Evolutionary conservation across 2,888 invertebrate species (phyloP).

Genomic region (Drosophila ezoana): DNA sequence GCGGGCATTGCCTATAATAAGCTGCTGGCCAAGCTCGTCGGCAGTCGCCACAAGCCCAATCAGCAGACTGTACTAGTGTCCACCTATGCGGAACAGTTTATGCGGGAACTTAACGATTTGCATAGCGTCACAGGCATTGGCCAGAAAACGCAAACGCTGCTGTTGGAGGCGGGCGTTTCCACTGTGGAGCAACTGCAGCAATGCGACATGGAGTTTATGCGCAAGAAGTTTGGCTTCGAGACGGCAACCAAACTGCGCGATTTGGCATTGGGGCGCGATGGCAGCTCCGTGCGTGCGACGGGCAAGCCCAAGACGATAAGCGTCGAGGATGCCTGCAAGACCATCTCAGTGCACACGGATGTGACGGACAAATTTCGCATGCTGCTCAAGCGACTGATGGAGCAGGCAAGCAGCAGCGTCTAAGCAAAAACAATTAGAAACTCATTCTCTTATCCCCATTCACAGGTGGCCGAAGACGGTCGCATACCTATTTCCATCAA

Average conservation of each 20-base stretch:
- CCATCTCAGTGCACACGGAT: slow-evolving; percentile 90
- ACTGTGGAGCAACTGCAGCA: slow-evolving; percentile 89
- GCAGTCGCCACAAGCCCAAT: slow-evolving; percentile 91
- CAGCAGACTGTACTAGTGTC: slow-evolving; percentile 93
- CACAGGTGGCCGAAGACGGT: slow-evolving; percentile 88
- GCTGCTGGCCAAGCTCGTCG: slow-evolving; percentile 91
- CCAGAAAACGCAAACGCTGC: slow-evolving; percentile 88
- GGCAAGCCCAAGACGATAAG: slow-evolving; percentile 93
- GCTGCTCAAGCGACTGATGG: slow-evolving; percentile 89
- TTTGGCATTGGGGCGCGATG: slow-evolving; percentile 91
- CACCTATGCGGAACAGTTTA: slow-evolving; percentile 88
- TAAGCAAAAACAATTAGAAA: no score
- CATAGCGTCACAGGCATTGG: slow-evolving; percentile 92
- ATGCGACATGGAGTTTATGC: slow-evolving; percentile 86
- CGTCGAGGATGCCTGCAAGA: slow-evolving; percentile 91
- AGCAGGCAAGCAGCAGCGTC: slow-evolving; percentile 86
- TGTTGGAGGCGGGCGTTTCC: slow-evolving; percentile 88
- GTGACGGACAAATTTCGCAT: slow-evolving; percentile 90
- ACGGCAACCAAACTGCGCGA: slow-evolving; percentile 89
- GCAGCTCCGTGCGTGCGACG: slow-evolving; percentile 89
- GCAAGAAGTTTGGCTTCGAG: slow-evolving; percentile 89
- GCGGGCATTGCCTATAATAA: slow-evolving; percentile 95
- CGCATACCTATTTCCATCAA: slow-evolving; percentile 91
- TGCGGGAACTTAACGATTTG: slow-evolving; percentile 88
- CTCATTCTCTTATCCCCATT: neutral